These are phyloP conservation scores for Diarsia brunnea DNA, from an alignment of 2,888 invertebrate species.

Conservation along the genomic window DNA sequence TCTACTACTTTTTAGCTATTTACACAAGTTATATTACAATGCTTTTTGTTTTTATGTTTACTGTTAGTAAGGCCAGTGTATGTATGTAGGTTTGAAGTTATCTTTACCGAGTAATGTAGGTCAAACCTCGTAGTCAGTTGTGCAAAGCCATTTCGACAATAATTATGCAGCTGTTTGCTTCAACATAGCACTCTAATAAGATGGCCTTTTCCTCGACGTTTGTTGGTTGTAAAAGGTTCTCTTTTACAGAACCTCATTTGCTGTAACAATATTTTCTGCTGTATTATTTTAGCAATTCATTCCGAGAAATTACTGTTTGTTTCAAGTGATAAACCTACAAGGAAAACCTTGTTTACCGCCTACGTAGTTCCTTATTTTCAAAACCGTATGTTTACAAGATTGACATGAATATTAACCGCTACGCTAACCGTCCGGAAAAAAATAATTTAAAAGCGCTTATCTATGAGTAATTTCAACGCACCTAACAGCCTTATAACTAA, in stretches of 20 bases:
- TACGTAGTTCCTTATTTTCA: slow-evolving; percentile 1
- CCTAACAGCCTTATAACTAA: slow-evolving; percentile 49
- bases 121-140: slow-evolving; percentile 59
- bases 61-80: not conserved
- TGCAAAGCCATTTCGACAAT: slow-evolving; percentile 64
- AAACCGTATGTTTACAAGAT: slow-evolving; percentile 3
- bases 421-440: slow-evolving; percentile 2
- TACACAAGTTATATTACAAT: slow-evolving; percentile 54
- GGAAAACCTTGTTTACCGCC: slow-evolving; percentile 21
- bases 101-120: slow-evolving; percentile 44
- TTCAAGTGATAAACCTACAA: slow-evolving; percentile 18
- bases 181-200: slow-evolving; percentile 76
- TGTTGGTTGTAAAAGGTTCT: slow-evolving; percentile 29
- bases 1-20: slow-evolving; percentile 44
- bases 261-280: slow-evolving; percentile 24
- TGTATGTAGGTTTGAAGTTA: slow-evolving; percentile 16
- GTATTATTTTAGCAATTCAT: slow-evolving; percentile 37
- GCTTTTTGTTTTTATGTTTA: slow-evolving; percentile 9
- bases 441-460: slow-evolving; percentile 23
- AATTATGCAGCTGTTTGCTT: slow-evolving; percentile 76
- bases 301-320: slow-evolving; percentile 20
- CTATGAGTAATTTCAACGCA: slow-evolving; percentile 36
- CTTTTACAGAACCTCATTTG: slow-evolving; percentile 37
- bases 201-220: slow-evolving; percentile 66
- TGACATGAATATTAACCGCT: slow-evolving; percentile 2